Percentiles rank a stretch among this genome's conserved stretches.
These are phyloP conservation scores for Lathamus discolor DNA, from an alignment of 2,113 vertebrate genomes.

Conservation along the genomic window DNA sequence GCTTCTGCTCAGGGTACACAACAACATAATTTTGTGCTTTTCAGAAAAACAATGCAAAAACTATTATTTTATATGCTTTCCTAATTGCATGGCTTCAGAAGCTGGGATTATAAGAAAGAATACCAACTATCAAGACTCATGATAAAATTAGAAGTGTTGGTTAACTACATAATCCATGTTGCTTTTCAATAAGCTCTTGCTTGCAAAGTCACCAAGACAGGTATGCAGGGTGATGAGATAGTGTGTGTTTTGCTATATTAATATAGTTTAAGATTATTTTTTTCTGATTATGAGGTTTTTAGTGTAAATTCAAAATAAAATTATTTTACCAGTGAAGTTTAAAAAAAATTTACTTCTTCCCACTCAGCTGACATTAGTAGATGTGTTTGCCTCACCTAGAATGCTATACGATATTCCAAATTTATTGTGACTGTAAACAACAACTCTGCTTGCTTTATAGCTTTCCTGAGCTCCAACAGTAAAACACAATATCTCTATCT, in stretches of 20 bases:
- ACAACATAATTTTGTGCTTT: background rate
- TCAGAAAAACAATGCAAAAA: background rate
- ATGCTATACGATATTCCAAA: slow-evolving; percentile 13
- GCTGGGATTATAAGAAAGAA: background rate
- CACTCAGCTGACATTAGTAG: background rate
- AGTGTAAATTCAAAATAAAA: background rate
- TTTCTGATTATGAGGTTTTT: background rate
- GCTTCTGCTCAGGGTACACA: background rate
- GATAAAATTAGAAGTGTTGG: background rate
- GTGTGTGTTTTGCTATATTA: background rate
- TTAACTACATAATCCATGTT: background rate
- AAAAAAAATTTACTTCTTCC: background rate
- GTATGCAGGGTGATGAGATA: background rate
- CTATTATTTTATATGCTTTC: background rate
- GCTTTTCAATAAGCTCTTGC: background rate
- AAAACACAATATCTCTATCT: slow-evolving; percentile 45
- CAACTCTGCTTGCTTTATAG: slow-evolving; percentile 60
- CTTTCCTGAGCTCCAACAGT: slow-evolving; percentile 16
- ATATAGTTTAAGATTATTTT: background rate
- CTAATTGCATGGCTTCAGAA: background rate
- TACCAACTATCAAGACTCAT: background rate
- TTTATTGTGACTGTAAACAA: slow-evolving; percentile 65
- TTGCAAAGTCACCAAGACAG: background rate
- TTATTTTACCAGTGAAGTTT: background rate
- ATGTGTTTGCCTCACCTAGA: background rate